Evolutionary conservation across 2,113 vertebrate genomes (phyloP).

Genomic region (Grammomys dolichurus): DNA sequence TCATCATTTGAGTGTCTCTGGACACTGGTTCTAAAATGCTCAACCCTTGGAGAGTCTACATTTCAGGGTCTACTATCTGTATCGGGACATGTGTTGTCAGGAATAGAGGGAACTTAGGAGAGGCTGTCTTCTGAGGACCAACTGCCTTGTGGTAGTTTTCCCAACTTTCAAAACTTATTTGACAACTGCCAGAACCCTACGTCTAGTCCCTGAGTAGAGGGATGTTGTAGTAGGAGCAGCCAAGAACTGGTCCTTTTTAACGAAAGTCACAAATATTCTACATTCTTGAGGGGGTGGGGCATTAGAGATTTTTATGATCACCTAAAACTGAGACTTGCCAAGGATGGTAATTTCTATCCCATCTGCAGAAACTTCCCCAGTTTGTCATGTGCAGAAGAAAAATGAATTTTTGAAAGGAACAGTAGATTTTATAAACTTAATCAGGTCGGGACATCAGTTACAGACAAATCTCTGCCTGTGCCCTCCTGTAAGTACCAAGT

Average conservation of each 20-base stretch:
- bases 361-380: background rate
- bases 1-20: background rate
- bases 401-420: background rate
- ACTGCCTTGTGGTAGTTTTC: background rate
- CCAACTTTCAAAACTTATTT: background rate
- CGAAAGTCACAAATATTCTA: background rate
- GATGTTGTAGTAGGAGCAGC: background rate
- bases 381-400: conserved; percentile 22
- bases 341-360: background rate
- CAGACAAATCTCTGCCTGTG: background rate
- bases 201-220: background rate
- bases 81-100: background rate
- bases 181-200: background rate
- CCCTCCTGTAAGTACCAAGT: background rate
- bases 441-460: background rate
- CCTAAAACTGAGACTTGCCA: background rate
- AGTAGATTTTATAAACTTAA: conserved; percentile 35
- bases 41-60: background rate
- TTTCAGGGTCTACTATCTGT: background rate
- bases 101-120: background rate
- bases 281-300: background rate
- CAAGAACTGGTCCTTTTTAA: background rate
- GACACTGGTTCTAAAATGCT: conserved; percentile 7
- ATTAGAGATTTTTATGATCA: background rate
- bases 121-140: background rate